A percentile compares a stretch with the other conserved stretches of the same genome.
These are phyloP conservation scores for Palythoa caribaeorum DNA, from an alignment of 92 coral and sea anemone genomes.

Conservation along the genomic window DNA sequence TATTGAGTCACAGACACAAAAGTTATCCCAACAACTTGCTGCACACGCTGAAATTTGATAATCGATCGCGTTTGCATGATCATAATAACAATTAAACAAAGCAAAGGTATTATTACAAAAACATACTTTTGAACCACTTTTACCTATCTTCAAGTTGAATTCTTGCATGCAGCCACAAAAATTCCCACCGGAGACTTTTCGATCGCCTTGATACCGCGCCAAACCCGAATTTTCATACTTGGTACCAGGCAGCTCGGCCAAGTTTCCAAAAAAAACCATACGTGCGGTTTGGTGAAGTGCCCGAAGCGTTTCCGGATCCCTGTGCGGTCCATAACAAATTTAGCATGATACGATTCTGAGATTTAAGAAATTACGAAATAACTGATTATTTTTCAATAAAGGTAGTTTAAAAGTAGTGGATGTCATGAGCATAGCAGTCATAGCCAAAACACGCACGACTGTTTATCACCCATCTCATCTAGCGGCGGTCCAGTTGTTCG, in stretches of 20 bases:
- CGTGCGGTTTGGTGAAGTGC: too few species aligned
- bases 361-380: too few species aligned
- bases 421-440: too few species aligned
- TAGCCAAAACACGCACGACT: too few species aligned
- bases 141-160: background rate
- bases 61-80: background rate
- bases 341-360: too few species aligned
- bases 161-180: background rate
- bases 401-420: too few species aligned
- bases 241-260: conserved; percentile 6
- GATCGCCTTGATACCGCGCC: background rate
- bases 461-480: too few species aligned
- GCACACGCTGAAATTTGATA: background rate
- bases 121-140: background rate
- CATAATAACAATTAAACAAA: background rate
- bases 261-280: too few species aligned
- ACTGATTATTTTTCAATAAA: too few species aligned
- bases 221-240: background rate
- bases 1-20: background rate
- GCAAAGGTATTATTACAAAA: background rate
- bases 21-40: background rate
- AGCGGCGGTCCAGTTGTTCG: too few species aligned
- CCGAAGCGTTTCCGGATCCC: too few species aligned
- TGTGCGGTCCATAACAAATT: too few species aligned
- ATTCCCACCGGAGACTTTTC: background rate